Evolutionary conservation across 1,140 invertebrate species (phyloP), one percentile per base, ranked within the genome.

Genomic region (Drosophila obscura): DNA sequence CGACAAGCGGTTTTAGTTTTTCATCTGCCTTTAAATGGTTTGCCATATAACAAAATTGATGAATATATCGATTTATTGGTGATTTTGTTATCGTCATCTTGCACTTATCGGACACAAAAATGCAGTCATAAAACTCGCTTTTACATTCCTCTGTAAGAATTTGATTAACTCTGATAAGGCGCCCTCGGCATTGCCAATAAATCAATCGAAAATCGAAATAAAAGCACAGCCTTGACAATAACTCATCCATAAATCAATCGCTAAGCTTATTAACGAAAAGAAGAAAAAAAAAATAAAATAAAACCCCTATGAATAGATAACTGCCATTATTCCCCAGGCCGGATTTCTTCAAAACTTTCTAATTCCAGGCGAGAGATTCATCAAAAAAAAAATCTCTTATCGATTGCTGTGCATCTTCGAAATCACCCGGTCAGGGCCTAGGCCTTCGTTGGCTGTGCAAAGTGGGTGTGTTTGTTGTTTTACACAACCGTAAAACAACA

Each of bases 391-490:
- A 28, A 31, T 44, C 15, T 65, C 9, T 22, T 15, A 44, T 67
- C 46, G 16, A 60, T 35, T 31, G 53, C 39, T 73, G 52, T 39
- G 31, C 43, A 73, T 68, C 51, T 68, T 49, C 19, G 58, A 53
- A 73, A 9, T 19, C 26, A 1, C 8, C 24, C 41, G 26, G 41
- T 39, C 35, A 39, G 35, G 35, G 35, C 35, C 35, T 39, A 39
- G 11, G 11, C 35, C 35, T 13, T 1, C 35, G 35, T 11, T 13
- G 46, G 44, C 28, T 58, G 55, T 63, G 45, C 59, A 51, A 77
- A 74, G 82, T 87, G 82, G 82, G 81, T 79, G 84, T 80, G 84
- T 81, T 76, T 62, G 56, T 75, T 82, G 72, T 57, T 51, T 73
- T 61, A 79, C 78, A 72, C 69, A 84, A 84, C 11, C 45, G 16